phyloP scores from a whole-genome alignment of 2,113 vertebrate species.

The Cricetomys ansorgei region DNA sequence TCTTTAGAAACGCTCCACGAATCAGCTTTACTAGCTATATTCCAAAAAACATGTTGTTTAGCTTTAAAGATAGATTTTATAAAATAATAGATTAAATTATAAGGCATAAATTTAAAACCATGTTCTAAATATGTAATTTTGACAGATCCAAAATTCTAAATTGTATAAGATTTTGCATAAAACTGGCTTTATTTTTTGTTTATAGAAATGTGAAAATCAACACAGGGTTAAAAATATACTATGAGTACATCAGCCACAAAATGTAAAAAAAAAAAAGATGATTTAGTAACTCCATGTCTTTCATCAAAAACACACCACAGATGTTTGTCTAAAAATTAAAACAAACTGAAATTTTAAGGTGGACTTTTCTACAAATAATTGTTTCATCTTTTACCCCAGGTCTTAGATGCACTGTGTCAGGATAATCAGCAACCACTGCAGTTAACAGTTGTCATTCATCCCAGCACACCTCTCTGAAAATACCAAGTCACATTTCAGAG shows the following conservation, averaged over 20 bases:
- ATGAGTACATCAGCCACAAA: conserved; percentile 67
- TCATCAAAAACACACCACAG: conserved; percentile 74
- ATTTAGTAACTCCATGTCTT: conserved; percentile 71
- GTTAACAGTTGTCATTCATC: conserved; percentile 86
- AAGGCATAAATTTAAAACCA: conserved; percentile 56
- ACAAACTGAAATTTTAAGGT: too few relatives aligned
- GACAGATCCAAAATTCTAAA: conserved; percentile 42
- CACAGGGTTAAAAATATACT: conserved; percentile 68
- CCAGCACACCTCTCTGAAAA: conserved; percentile 72
- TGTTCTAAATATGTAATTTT: conserved; percentile 52
- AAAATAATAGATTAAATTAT: neutral
- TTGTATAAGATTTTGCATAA: conserved; percentile 21
- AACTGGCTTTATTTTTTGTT: conserved; percentile 63
- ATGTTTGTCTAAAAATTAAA: conserved; percentile 84
- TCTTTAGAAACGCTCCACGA: neutral
- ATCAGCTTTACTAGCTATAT: conserved; percentile 35
- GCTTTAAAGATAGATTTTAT: conserved; percentile 67
- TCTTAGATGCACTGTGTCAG: conserved; percentile 77
- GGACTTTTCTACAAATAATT: conserved; percentile 82
- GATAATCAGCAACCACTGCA: conserved; percentile 83
- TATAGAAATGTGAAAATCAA: conserved; percentile 60
- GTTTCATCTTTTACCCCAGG: conserved; percentile 75
- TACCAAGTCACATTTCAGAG: conserved; percentile 81
- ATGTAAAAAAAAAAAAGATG: neutral
- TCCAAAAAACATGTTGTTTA: conserved; percentile 49